phyloP scores from a whole-genome alignment of 2,113 vertebrate species.

The Eonycteris spelaea region DNA sequence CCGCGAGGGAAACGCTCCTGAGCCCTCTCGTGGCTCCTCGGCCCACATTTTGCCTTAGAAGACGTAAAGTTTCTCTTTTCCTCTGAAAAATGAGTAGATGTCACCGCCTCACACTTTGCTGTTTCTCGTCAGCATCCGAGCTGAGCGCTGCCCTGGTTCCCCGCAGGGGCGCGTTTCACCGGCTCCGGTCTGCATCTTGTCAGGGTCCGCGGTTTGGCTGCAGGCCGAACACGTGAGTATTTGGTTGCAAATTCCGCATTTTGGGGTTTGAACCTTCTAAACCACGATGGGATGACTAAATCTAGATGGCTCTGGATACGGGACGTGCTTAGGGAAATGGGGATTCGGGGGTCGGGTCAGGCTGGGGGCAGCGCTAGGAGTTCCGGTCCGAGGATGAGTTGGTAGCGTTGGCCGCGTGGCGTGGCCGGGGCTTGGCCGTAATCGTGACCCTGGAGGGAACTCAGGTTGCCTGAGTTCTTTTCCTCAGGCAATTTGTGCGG shows the following conservation, averaged over 20 bases:
- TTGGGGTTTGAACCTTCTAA: neutral
- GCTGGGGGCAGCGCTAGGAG: neutral
- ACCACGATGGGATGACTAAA: neutral
- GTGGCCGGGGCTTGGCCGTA: neutral
- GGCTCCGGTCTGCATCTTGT: neutral
- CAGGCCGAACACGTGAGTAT: neutral
- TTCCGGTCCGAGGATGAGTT: neutral
- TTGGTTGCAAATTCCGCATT: constrained; percentile 17
- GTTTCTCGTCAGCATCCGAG: neutral
- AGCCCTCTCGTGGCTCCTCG: neutral
- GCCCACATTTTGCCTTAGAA: neutral
- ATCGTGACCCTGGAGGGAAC: neutral
- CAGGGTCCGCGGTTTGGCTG: neutral
- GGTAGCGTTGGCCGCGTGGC: neutral
- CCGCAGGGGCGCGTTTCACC: neutral
- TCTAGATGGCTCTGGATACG: neutral
- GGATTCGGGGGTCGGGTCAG: neutral
- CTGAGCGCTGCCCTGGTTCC: neutral
- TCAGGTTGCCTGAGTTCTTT: neutral
- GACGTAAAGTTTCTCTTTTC: neutral
- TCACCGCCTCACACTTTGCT: neutral
- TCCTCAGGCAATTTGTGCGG: neutral
- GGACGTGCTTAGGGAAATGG: neutral
- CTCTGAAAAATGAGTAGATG: neutral
- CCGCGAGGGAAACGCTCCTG: neutral